phyloP scores from a whole-genome alignment of 2,113 vertebrate genomes.

The Cavia porcellus region DNA sequence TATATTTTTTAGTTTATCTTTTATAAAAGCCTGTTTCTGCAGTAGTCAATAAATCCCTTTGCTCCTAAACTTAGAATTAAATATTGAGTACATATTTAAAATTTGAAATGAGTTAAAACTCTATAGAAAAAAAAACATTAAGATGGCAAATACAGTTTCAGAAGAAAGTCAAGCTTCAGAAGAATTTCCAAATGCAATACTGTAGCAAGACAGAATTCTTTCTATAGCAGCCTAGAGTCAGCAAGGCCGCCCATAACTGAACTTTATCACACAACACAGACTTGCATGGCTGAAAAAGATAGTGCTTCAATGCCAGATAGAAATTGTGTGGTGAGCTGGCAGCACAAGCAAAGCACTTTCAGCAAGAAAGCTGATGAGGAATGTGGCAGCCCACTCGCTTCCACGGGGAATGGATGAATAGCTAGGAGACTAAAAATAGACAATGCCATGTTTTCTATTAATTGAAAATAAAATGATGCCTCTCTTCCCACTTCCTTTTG shows the following conservation, averaged over 20 bases:
- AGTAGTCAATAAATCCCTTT: neutral
- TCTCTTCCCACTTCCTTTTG: conserved; percentile 72
- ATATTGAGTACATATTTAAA: conserved; percentile 43
- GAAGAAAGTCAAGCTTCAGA: conserved; percentile 70
- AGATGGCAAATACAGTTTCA: conserved; percentile 59
- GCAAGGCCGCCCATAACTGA: conserved; percentile 72
- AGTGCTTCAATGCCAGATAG: conserved; percentile 80
- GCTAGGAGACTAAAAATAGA: conserved; percentile 79
- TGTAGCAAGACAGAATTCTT: conserved; percentile 68
- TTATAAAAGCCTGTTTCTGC: conserved; percentile 32
- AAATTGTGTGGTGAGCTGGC: conserved; percentile 78
- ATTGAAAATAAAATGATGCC: conserved; percentile 65
- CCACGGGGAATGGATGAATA: conserved; percentile 81
- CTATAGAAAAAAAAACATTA: conserved; percentile 33
- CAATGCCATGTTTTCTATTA: conserved; percentile 75
- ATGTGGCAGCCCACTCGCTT: conserved; percentile 69
- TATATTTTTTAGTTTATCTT: neutral
- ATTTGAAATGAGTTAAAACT: conserved; percentile 54
- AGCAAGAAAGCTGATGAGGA: conserved; percentile 78
- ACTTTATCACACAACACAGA: conserved; percentile 86
- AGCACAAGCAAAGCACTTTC: conserved; percentile 76
- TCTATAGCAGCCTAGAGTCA: conserved; percentile 72
- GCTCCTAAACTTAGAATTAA: conserved; percentile 46
- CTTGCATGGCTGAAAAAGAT: conserved; percentile 83
- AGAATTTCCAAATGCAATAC: conserved; percentile 68